A percentile compares a stretch with the other conserved stretches of the same genome.
phyloP scores from a whole-genome alignment of 2,797 vertebrate species.

The Tragelaphus oryx region DNA sequence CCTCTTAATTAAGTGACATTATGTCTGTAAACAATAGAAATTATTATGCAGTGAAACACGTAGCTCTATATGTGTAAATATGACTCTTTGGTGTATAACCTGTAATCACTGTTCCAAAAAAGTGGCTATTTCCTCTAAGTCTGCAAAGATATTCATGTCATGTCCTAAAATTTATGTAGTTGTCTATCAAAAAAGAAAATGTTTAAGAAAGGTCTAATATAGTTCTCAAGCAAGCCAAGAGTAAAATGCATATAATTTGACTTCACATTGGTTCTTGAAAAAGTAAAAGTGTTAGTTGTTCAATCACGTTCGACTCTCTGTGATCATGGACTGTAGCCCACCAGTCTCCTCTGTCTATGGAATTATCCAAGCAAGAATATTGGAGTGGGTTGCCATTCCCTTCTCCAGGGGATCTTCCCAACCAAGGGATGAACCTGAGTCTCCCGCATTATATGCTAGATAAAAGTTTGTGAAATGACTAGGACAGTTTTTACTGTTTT shows the following conservation, averaged over 20 bases:
- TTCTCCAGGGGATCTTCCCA: not conserved
- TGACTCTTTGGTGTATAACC: not conserved
- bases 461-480: not conserved
- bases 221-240: not conserved
- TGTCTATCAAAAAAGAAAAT: not conserved
- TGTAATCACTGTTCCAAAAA: not conserved
- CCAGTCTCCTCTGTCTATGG: not conserved
- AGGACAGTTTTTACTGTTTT: not conserved
- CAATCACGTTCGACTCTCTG: not conserved
- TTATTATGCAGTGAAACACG: not conserved
- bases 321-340: accelerated
- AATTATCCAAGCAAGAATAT: not conserved
- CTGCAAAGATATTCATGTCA: not conserved
- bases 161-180: not conserved
- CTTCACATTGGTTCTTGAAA: not conserved
- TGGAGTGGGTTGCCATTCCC: not conserved
- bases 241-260: not conserved
- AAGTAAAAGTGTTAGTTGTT: not conserved
- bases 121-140: not conserved
- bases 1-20: not conserved
- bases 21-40: not conserved
- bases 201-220: not conserved
- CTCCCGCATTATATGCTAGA: not conserved
- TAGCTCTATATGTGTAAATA: not conserved
- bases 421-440: not conserved